Conservation (phyloP, 2,113 vertebrate species). For the Mormyrus lacerda region DNA sequence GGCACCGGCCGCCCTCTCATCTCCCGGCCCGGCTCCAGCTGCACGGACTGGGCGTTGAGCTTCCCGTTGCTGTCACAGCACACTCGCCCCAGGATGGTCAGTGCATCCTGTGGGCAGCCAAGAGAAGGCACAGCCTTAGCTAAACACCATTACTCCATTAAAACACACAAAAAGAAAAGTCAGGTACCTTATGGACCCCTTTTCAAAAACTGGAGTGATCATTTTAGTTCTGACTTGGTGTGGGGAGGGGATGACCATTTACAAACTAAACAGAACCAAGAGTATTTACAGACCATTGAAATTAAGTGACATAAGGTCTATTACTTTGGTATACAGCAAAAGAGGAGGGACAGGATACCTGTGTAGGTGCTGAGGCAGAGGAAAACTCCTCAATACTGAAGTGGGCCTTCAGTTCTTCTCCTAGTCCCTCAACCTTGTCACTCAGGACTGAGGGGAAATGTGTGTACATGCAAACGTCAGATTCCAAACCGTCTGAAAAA, state of each 20-base stretch:
- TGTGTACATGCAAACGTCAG: neutral
- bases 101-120: conserved; percentile 41
- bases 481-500: neutral
- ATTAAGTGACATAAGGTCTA: neutral
- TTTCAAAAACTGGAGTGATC: neutral
- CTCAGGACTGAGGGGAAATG: conserved; percentile 56
- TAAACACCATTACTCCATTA: neutral
- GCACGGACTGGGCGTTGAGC: conserved; percentile 59
- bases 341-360: conserved; percentile 54
- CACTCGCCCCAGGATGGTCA: conserved; percentile 60
- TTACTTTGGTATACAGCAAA: neutral
- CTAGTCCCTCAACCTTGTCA: conserved; percentile 76
- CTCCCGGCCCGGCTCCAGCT: conserved; percentile 59
- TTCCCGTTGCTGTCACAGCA: conserved; percentile 65
- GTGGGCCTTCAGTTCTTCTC: conserved; percentile 59
- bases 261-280: neutral
- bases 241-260: neutral
- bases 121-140: too few species aligned
- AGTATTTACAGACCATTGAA: neutral
- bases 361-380: conserved; percentile 60
- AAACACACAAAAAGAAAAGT: neutral
- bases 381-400: conserved; percentile 77
- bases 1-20: conserved; percentile 34
- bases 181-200: neutral
- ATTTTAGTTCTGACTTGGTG: neutral